These are phyloP conservation scores for Solea solea DNA, from an alignment of 2,113 vertebrate species.

Conservation along the genomic window DNA sequence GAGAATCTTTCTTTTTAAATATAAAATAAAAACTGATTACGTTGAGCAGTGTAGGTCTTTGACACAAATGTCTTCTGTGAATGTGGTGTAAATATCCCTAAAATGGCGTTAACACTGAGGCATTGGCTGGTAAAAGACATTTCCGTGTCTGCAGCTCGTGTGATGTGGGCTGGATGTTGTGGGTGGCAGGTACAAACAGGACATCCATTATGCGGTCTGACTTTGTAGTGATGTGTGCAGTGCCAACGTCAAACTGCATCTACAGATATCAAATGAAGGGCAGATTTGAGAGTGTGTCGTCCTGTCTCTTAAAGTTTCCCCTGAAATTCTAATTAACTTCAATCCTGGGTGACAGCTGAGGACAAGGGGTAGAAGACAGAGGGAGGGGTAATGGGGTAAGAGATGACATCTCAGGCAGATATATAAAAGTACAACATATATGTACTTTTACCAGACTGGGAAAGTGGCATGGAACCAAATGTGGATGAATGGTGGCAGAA, in stretches of 20 bases:
- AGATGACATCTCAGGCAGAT: neutral
- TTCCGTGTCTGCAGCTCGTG: conserved; percentile 2
- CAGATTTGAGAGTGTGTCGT: conserved; percentile 43
- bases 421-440: too few relatives aligned
- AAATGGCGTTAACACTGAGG: neutral
- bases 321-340: conserved; percentile 73
- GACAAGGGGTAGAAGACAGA: conserved; percentile 3
- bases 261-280: conserved; percentile 60
- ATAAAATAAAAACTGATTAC: too few relatives aligned
- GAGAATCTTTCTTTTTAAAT: too few relatives aligned
- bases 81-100: neutral
- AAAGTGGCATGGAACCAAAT: neutral
- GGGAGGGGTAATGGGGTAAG: neutral
- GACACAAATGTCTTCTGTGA: neutral
- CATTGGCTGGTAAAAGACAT: neutral
- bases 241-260: conserved; percentile 46
- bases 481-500: conserved; percentile 2
- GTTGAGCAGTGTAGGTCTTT: neutral
- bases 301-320: conserved; percentile 64
- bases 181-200: conserved; percentile 25
- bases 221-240: conserved; percentile 13
- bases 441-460: neutral
- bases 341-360: conserved; percentile 26
- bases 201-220: conserved; percentile 27
- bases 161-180: conserved; percentile 12